A percentile compares a stretch with the other conserved stretches of the same genome.
Evolutionary conservation across 2,797 vertebrate genomes (phyloP).

Genomic region (Enteromius unitaeniatus): DNA sequence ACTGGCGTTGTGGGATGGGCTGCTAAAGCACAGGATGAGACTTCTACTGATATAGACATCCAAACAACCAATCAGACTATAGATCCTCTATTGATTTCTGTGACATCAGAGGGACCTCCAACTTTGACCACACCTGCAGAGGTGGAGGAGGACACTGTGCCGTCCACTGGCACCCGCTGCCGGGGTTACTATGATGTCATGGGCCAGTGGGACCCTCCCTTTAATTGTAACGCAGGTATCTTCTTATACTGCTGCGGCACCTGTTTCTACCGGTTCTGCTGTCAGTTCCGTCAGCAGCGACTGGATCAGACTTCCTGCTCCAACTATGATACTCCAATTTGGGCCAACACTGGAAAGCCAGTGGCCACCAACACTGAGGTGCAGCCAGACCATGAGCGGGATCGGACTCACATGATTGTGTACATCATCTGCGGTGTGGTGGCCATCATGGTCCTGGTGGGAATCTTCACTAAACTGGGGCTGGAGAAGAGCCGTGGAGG

Average conservation of each 20-base stretch:
- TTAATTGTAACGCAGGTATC: slow-evolving; percentile 94
- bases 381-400: slow-evolving; percentile 82
- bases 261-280: slow-evolving; percentile 98
- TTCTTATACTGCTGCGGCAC: slow-evolving; percentile 96
- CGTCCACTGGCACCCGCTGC: slow-evolving; percentile 85
- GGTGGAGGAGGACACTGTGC: slow-evolving; percentile 72
- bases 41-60: slow-evolving; percentile 63
- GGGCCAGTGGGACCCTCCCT: slow-evolving; percentile 98
- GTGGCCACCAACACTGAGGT: slow-evolving; percentile 85
- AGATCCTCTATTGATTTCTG: slow-evolving; percentile 72
- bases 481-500: slow-evolving; percentile 86
- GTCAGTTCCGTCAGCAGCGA: slow-evolving; percentile 91
- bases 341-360: slow-evolving; percentile 94
- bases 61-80: slow-evolving; percentile 62
- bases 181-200: slow-evolving; percentile 97
- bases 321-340: slow-evolving; percentile 97
- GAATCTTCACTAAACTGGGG: slow-evolving; percentile 94
- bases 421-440: slow-evolving; percentile 98
- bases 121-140: slow-evolving; percentile 73
- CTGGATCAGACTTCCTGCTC: slow-evolving; percentile 96
- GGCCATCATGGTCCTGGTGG: slow-evolving; percentile 93
- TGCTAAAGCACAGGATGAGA: slow-evolving; percentile 68
- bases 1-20: slow-evolving; percentile 65
- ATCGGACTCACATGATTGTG: slow-evolving; percentile 95
- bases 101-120: slow-evolving; percentile 68